phyloP scores from a whole-genome alignment of 2,113 vertebrate genomes.

The Gymnorhina tibicen region DNA sequence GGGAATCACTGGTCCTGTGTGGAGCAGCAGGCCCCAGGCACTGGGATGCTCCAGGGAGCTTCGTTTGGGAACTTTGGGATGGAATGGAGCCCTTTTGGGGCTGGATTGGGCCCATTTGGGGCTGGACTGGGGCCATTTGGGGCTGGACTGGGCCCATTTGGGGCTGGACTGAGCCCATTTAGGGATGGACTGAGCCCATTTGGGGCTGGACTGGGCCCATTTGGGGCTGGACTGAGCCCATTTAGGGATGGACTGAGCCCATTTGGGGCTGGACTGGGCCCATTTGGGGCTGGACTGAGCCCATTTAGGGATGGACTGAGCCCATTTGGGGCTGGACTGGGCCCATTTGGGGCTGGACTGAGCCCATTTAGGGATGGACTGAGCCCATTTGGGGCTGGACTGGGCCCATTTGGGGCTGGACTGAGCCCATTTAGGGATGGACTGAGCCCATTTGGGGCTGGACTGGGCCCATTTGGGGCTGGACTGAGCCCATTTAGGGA shows the following conservation, averaged over 20 bases:
- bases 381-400: no score
- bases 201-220: background rate
- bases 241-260: background rate
- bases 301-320: no score
- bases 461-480: no score
- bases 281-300: no score
- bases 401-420: no score
- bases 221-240: background rate
- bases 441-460: no score
- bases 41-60: background rate
- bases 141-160: background rate
- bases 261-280: background rate
- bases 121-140: background rate
- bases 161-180: background rate
- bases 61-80: background rate
- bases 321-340: no score
- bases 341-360: no score
- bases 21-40: background rate
- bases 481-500: no score
- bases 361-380: no score
- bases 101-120: background rate
- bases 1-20: rapidly evolving
- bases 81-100: background rate
- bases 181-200: background rate
- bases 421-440: no score